phyloP scores from a whole-genome alignment of 2,113 vertebrate species.

The Sus scrofa region DNA sequence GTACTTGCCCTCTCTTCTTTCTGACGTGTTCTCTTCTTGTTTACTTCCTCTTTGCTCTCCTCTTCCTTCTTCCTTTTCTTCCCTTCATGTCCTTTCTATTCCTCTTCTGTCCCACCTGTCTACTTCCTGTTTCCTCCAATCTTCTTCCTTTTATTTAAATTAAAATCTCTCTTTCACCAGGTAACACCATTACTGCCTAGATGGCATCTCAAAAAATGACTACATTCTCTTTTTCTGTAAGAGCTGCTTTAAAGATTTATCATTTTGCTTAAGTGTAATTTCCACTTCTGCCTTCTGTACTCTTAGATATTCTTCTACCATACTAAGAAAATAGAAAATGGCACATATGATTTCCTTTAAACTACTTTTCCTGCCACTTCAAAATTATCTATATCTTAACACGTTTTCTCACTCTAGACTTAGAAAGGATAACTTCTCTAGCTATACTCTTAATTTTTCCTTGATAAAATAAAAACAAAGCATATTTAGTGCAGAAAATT shows the following conservation, averaged over 20 bases:
- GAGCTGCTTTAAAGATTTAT: background rate
- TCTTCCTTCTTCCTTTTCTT: background rate
- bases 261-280: background rate
- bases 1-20: background rate
- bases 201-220: background rate
- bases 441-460: background rate
- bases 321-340: background rate
- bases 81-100: background rate
- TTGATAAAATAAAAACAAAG: background rate
- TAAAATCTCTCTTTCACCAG: background rate
- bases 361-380: background rate
- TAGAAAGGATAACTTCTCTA: conserved; percentile 7
- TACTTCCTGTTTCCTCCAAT: background rate
- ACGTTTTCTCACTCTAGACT: background rate
- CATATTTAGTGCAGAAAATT: background rate
- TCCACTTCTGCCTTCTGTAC: background rate
- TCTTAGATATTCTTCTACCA: background rate
- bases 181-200: background rate
- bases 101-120: background rate
- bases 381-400: background rate
- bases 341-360: background rate
- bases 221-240: background rate
- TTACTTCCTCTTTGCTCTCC: background rate
- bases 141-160: background rate
- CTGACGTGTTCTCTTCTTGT: background rate